Evolutionary conservation across 1,140 invertebrate species (phyloP), one percentile per base, ranked within the genome.

Genomic region (Colletes gigas): DNA sequence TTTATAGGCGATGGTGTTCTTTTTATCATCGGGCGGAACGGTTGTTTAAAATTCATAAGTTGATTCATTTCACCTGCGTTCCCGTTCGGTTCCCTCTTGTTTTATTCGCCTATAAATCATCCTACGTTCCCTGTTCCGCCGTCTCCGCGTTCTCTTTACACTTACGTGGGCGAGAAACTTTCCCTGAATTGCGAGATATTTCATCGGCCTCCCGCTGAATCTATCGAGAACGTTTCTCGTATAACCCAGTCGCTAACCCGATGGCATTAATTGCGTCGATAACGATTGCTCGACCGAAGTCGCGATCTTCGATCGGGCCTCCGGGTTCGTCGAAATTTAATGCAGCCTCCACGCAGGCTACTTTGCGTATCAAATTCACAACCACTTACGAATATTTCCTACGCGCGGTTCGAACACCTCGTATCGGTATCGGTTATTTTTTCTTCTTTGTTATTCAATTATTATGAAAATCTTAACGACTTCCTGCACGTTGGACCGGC

Each of bases 181-280:
- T 74, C 82, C 54, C 73, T 74, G 85, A 87, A 87, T 88, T 87
- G 83, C 83, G 69, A 83, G 87, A 85, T 83, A 85, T 84, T 83
- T 88, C 83, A 85, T 71, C 82, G 79, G 62, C 57, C 71, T 69
- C 63, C 73, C 59, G 70, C 75, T 71, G 62, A 81, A 78, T 69
- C 78, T 67, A 88, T 87, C 81, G 85, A 84, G 78, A 79, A 65
- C 69, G 60, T 75, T 83, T 60, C 78, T n/a, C 21, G 67, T 76
- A 66, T 82, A 14, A 76, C 57, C 83, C 55, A 65, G 54, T 60
- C 60, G 59, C 50, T 62, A 78, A 82, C 62, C 9, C 41, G 52
- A 69, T 65, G 74, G 82, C 80, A 80, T 88, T 88, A 88, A 88
- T 88, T 84, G 84, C 84, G 47, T 10, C 76, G 77, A 83, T 84